Percentiles rank a stretch among this genome's conserved stretches.
Evolutionary conservation across 2,888 invertebrate species (phyloP).

Genomic region (Chymomyza procnemis): DNA sequence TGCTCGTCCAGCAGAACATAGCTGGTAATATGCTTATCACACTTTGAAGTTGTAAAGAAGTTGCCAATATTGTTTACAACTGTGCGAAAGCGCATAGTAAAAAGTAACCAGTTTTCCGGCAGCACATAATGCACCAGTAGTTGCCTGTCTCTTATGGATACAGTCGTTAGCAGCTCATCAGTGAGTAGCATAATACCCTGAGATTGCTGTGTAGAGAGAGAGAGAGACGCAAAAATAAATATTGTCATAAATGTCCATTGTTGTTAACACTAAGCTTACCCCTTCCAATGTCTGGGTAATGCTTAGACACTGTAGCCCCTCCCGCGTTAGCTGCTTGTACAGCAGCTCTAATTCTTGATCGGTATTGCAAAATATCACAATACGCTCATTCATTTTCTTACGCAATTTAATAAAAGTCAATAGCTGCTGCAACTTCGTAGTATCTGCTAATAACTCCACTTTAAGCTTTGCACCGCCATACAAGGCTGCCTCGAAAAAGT

Average conservation of each 20-base stretch:
- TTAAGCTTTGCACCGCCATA: slow-evolving; percentile 43
- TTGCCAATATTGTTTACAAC: slow-evolving; percentile 36
- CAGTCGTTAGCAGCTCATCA: slow-evolving; percentile 19
- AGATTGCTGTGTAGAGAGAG: slow-evolving; percentile 32
- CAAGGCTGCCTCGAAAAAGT: slow-evolving; percentile 50
- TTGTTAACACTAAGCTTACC: slow-evolving; percentile 12
- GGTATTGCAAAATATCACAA: slow-evolving; percentile 39
- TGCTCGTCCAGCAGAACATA: slow-evolving; percentile 42
- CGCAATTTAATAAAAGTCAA: slow-evolving; percentile 18
- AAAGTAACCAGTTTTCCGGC: slow-evolving; percentile 39
- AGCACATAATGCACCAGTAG: slow-evolving; percentile 43
- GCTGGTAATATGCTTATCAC: neutral
- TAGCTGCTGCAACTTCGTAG: slow-evolving; percentile 26
- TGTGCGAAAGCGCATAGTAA: slow-evolving; percentile 35
- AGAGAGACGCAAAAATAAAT: neutral
- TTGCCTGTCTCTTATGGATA: slow-evolving; percentile 21
- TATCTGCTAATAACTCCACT: neutral
- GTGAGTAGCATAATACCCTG: slow-evolving; percentile 31
- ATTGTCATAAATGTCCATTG: neutral
- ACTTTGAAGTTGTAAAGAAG: slow-evolving; percentile 4
- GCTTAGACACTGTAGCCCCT: slow-evolving; percentile 32
- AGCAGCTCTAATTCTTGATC: slow-evolving; percentile 26
- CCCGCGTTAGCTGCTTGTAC: neutral
- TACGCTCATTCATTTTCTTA: slow-evolving; percentile 9
- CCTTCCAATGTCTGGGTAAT: neutral